These are phyloP conservation scores for Parazoanthus darwini DNA, from an alignment of 92 coral and sea anemone species.

Conservation along the genomic window DNA sequence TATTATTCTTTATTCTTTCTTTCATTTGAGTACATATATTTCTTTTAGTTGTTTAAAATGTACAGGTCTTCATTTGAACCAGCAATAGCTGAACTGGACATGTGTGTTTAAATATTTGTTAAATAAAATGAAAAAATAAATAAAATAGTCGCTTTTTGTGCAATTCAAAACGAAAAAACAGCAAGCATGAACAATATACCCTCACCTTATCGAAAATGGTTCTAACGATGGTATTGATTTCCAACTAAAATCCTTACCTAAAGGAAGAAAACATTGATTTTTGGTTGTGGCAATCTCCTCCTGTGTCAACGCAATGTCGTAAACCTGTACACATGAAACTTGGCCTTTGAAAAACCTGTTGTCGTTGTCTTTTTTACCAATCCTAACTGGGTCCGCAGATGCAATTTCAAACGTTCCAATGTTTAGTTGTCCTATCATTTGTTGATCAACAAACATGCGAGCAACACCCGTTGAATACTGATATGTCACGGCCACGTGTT, in stretches of 20 bases:
- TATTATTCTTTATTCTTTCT: no score
- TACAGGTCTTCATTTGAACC: no score
- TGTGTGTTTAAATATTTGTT: no score
- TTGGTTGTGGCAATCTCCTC: slow-evolving; percentile 4
- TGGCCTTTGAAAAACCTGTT: slow-evolving; percentile 30
- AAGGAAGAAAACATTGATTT: slow-evolving; percentile 6
- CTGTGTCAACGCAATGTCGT: slow-evolving; percentile 30
- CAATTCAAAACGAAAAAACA: no score
- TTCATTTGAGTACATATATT: no score
- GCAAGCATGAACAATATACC: background rate
- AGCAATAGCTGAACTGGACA: no score
- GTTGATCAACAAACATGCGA: slow-evolving; percentile 19
- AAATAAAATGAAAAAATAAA: no score
- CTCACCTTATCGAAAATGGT: no score
- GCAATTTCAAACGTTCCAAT: background rate
- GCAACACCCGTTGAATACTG: background rate
- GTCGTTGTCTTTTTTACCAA: slow-evolving; percentile 25
- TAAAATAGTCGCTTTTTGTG: no score
- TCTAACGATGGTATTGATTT: no score
- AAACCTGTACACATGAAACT: slow-evolving; percentile 35
- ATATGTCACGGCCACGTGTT: slow-evolving; percentile 25
- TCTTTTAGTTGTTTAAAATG: no score
- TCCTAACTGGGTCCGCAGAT: background rate
- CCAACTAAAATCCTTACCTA: background rate
- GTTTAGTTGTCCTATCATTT: background rate